A percentile compares a stretch with the other conserved stretches of the same genome.
Conservation (phyloP, 2,797 vertebrate species). For the Synaphobranchus kaupii region DNA sequence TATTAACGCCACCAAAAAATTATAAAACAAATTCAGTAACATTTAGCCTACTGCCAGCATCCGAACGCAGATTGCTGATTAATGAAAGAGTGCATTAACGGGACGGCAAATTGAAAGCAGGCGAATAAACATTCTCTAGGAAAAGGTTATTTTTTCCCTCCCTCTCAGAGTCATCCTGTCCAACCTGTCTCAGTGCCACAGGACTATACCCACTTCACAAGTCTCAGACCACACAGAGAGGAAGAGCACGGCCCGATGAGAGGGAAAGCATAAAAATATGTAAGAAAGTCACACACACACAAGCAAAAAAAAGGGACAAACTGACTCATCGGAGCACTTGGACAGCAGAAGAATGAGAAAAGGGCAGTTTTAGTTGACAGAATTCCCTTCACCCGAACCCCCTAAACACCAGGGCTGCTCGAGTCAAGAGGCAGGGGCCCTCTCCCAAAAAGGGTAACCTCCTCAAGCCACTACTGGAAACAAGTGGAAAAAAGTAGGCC, state of each 20-base stretch:
- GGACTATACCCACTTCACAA: conserved; percentile 47
- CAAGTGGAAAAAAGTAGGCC: conserved; percentile 21
- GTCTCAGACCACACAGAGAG: conserved; percentile 59
- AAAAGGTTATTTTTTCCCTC: conserved; percentile 40
- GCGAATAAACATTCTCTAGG: conserved; percentile 62
- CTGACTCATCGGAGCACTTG: conserved; percentile 27
- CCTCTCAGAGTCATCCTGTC: conserved; percentile 45
- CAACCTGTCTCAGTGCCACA: conserved; percentile 57
- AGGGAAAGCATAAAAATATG: conserved; percentile 39
- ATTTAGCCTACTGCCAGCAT: conserved; percentile 40
- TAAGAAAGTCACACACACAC: conserved; percentile 32
- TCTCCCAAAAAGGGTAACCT: not conserved
- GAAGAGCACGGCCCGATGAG: conserved; percentile 41
- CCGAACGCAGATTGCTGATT: conserved; percentile 35
- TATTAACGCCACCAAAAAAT: conserved; percentile 41
- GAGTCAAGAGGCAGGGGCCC: conserved; percentile 10
- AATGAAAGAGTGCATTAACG: conserved; percentile 58
- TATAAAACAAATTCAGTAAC: conserved; percentile 41
- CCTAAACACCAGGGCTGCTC: not conserved
- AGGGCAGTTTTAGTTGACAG: conserved; percentile 18
- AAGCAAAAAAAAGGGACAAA: conserved; percentile 17
- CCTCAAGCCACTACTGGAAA: conserved; percentile 12
- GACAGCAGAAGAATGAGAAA: conserved; percentile 9
- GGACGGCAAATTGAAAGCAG: conserved; percentile 60
- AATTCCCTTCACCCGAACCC: not conserved